These are phyloP conservation scores for Elmis aenea DNA, from an alignment of 2,888 invertebrate genomes.

Conservation along the genomic window DNA sequence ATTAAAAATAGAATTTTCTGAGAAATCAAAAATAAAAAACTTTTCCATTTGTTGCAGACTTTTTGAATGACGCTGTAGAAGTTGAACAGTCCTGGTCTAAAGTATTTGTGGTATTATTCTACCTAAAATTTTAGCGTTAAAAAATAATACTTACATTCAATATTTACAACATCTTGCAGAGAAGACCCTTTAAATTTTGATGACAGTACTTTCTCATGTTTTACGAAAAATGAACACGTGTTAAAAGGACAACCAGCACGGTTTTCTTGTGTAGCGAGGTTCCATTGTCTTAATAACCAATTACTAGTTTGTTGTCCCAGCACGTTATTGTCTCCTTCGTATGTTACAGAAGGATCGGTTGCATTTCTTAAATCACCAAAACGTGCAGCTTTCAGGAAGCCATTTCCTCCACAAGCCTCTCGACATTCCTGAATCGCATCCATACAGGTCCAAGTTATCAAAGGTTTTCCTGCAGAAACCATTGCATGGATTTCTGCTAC, in stretches of 20 bases:
- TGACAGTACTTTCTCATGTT: slow-evolving; percentile 48
- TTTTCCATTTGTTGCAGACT: too few species aligned
- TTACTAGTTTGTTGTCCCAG: slow-evolving; percentile 86
- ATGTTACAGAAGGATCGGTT: slow-evolving; percentile 86
- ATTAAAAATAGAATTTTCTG: too few species aligned
- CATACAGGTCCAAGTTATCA: slow-evolving; percentile 72
- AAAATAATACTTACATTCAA: slow-evolving; percentile 46
- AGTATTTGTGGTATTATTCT: background rate
- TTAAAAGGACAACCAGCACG: slow-evolving; percentile 62
- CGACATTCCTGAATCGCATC: slow-evolving; percentile 76
- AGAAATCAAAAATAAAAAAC: too few species aligned
- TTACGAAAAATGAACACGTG: slow-evolving; percentile 63
- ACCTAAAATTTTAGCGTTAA: too few species aligned
- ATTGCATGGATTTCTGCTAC: slow-evolving; percentile 68
- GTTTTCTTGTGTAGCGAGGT: slow-evolving; percentile 45
- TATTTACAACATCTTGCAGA: slow-evolving; percentile 37
- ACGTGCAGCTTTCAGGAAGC: slow-evolving; percentile 75
- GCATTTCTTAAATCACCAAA: slow-evolving; percentile 79
- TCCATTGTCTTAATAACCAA: slow-evolving; percentile 72
- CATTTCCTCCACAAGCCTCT: slow-evolving; percentile 87
- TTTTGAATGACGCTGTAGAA: too few species aligned
- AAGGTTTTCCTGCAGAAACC: slow-evolving; percentile 62
- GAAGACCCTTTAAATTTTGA: slow-evolving; percentile 39
- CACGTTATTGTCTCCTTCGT: slow-evolving; percentile 93
- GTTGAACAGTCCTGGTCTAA: too few species aligned